phyloP scores from a whole-genome alignment of 2,113 vertebrate species.

The Mirza zaza region DNA sequence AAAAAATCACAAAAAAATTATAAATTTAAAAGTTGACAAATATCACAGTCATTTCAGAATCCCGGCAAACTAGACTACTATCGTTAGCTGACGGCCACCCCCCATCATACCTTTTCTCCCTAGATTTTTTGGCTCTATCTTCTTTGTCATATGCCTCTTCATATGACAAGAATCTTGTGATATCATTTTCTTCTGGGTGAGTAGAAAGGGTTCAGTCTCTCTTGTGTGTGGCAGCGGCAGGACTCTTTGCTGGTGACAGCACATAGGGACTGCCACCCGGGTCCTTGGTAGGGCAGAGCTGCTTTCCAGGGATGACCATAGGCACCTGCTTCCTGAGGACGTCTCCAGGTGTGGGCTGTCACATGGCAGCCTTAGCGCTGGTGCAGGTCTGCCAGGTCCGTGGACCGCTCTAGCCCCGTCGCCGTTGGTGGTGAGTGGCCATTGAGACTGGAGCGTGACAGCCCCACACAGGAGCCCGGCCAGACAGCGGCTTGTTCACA shows the following conservation, averaged over 20 bases:
- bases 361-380: rapidly evolving
- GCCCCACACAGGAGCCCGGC: not conserved
- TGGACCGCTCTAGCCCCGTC: too few species aligned
- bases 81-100: not conserved
- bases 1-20: not conserved
- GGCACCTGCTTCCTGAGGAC: not conserved
- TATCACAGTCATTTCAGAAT: not conserved
- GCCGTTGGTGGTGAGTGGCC: not conserved
- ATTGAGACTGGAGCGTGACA: too few species aligned
- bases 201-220: not conserved
- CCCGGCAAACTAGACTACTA: rapidly evolving
- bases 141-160: not conserved
- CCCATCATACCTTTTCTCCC: not conserved
- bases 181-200: not conserved
- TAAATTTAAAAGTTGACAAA: not conserved
- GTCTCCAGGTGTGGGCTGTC: not conserved
- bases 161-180: not conserved
- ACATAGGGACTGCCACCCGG: rapidly evolving
- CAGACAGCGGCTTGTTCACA: not conserved
- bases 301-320: not conserved
- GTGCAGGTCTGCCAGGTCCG: not conserved
- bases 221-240: rapidly evolving
- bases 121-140: not conserved
- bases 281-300: not conserved
- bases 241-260: rapidly evolving